Evolutionary conservation across 2,888 invertebrate species (phyloP).

Genomic region (Thymelicus acteon): DNA sequence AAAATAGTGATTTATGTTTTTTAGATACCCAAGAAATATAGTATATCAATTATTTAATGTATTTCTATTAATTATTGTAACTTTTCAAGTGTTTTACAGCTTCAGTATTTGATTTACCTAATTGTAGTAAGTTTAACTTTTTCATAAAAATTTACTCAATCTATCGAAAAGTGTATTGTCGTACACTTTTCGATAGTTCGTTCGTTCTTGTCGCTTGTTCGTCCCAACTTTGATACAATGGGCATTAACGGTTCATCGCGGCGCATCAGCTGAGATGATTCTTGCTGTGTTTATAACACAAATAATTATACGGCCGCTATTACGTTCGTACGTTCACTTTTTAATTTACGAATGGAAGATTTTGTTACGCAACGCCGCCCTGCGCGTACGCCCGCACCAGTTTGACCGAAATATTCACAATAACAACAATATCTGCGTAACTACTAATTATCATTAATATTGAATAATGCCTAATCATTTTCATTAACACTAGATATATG

Average conservation of each 20-base stretch:
- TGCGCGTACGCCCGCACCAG: constrained; percentile 6
- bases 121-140: too few species aligned
- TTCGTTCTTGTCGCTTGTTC: background rate
- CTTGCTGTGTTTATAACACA: constrained; percentile 57
- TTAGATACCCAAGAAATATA: too few species aligned
- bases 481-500: too few species aligned
- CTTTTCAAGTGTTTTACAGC: too few species aligned
- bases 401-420: constrained; percentile 20
- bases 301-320: constrained; percentile 58
- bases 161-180: background rate
- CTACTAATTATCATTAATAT: background rate
- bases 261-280: constrained; percentile 53
- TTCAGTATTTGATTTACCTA: too few species aligned
- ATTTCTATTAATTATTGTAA: too few species aligned
- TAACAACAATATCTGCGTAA: background rate
- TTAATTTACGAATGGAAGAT: constrained; percentile 53
- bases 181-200: background rate
- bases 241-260: constrained; percentile 45
- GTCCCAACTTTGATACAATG: constrained; percentile 8
- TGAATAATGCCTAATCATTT: too few species aligned
- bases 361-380: constrained; percentile 20
- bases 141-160: too few species aligned
- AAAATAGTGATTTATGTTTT: too few species aligned
- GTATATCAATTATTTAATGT: too few species aligned
- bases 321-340: constrained; percentile 79